phyloP scores from a whole-genome alignment of 2,113 vertebrate genomes.

The Oryzias woworae region DNA sequence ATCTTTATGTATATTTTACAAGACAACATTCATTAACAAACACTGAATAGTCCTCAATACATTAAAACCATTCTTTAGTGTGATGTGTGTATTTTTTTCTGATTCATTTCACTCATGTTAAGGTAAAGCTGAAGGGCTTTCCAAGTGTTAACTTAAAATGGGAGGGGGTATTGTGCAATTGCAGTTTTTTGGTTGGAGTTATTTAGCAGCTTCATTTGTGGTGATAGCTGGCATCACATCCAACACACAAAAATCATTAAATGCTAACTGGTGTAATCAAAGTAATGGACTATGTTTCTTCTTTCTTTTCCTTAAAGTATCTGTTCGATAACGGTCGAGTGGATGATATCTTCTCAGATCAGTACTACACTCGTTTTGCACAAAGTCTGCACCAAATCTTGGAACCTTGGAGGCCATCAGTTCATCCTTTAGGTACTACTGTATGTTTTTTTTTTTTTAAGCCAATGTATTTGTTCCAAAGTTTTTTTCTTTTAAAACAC shows the following conservation, averaged over 20 bases:
- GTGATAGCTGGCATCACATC: background rate
- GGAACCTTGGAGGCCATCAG: constrained; percentile 88
- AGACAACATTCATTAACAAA: too few relatives aligned
- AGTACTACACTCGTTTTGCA: constrained; percentile 78
- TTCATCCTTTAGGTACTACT: constrained; percentile 91
- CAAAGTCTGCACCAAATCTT: constrained; percentile 94
- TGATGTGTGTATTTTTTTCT: too few relatives aligned
- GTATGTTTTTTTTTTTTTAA: background rate
- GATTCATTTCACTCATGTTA: too few relatives aligned
- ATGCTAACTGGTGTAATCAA: background rate
- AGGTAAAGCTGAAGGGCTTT: too few relatives aligned
- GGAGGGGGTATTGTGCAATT: too few relatives aligned
- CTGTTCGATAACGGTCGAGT: constrained; percentile 72
- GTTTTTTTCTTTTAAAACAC: background rate
- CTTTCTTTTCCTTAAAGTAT: constrained; percentile 67
- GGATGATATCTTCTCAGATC: constrained; percentile 85
- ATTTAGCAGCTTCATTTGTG: too few relatives aligned
- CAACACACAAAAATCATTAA: background rate
- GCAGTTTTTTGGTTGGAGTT: too few relatives aligned
- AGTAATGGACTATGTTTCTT: background rate
- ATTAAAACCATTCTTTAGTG: too few relatives aligned
- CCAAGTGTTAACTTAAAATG: too few relatives aligned
- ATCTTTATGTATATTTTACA: background rate
- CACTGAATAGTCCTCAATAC: too few relatives aligned
- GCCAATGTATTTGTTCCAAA: background rate